Conservation (phyloP, 2,797 vertebrate genomes). For the Loriculus beryllinus region DNA sequence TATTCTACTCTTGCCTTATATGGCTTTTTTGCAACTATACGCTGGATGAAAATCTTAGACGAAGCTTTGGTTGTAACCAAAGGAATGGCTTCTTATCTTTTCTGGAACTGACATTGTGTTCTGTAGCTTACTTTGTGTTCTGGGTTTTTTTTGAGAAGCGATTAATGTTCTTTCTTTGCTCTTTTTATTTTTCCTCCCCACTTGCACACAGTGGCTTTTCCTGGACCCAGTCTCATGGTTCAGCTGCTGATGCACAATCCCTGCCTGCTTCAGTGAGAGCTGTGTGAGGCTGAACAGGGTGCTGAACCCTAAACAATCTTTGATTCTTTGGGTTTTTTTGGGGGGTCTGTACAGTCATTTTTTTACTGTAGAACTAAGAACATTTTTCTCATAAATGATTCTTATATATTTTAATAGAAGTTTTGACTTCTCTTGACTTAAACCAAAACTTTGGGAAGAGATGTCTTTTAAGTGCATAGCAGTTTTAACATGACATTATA, state of each 20-base stretch:
- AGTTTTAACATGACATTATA: background rate
- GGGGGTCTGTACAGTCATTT: background rate
- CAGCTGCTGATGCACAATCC: background rate
- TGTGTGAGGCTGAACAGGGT: background rate
- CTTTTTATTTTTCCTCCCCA: background rate
- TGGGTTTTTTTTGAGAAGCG: background rate
- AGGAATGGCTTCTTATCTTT: slow-evolving; percentile 48
- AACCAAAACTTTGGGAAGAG: background rate
- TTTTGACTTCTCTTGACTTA: background rate
- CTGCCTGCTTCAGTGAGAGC: background rate
- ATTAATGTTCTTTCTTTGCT: background rate
- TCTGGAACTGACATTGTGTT: slow-evolving; percentile 3
- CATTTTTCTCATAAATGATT: background rate
- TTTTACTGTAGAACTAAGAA: background rate
- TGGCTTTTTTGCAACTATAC: background rate
- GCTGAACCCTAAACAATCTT: background rate
- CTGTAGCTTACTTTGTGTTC: background rate
- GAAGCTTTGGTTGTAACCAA: background rate
- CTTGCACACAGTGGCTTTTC: background rate
- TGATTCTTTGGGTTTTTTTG: background rate
- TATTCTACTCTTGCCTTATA: background rate
- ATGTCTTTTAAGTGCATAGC: background rate
- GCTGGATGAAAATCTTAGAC: slow-evolving; percentile 6
- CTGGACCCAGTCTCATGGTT: background rate
- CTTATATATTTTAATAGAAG: background rate